Evolutionary conservation across 2,113 vertebrate species (phyloP), one percentile per base, ranked within the genome.

Genomic region (Ceyx melanurus): DNA sequence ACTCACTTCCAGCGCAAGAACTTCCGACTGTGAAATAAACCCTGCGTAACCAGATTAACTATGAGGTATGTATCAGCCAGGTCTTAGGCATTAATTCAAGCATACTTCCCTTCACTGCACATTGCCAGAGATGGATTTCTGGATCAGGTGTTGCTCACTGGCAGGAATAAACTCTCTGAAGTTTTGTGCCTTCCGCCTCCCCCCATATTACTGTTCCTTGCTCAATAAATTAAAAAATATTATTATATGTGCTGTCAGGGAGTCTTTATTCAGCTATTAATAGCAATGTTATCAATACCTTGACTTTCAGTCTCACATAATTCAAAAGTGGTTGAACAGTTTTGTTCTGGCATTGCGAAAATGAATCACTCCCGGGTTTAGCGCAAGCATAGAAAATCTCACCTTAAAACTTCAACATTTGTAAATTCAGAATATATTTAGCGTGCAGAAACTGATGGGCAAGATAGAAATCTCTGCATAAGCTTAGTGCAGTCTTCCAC

Each of bases 11-110:
- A 96, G 95, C 82, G 89, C 94, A 84, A 98, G 96, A 97, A 98
- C 95, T 97, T 97, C 97, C 93, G 91, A 97, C 97, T 97, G 97
- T 94, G 98, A 97, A 98, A 97, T 97, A 97, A 98, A 97, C 96
- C 96, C 96, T 45, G 7, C 94, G 83, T 97, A 97, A 97, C 97
- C 97, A 97, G 97, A 97, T 97, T 97, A 98, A 97, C 95, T 60
- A 80, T 96, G 96, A 98, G 97, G 95, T 97, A 96, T 97, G 96
- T 85, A 91, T 94, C 96, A 93, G 86, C 82, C 96, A 94, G 95
- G 94, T 91, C 95, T 92, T 80, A 76, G 91, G 94, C 93, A 95
- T 96, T 97, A 94, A 95, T 96, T 97, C 97, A 96, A 90, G 94
- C 83, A 23, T 78, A 50, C 74, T 97, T 90, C 90, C 71, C 62